A percentile compares a stretch with the other conserved stretches of the same genome.
phyloP scores from a whole-genome alignment of 2,888 invertebrate genomes.

The Trachelus stipa region DNA sequence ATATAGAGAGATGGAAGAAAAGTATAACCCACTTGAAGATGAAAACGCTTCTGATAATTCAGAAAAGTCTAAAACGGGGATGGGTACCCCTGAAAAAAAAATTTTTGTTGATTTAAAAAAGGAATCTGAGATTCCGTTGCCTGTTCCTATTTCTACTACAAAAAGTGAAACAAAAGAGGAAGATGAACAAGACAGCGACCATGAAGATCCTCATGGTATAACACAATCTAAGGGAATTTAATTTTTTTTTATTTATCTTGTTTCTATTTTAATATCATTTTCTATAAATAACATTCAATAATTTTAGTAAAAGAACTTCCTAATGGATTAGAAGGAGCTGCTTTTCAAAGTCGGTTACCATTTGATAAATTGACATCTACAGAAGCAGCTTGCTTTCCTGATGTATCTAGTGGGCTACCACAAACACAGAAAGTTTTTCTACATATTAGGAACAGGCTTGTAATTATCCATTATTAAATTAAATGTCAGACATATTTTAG shows the following conservation, averaged over 20 bases:
- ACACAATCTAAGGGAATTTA: not conserved
- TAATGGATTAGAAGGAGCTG: slow-evolving; percentile 87
- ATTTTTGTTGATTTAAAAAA: slow-evolving; percentile 67
- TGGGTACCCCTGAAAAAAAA: slow-evolving; percentile 62
- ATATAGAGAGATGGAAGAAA: slow-evolving; percentile 77
- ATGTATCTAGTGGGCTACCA: slow-evolving; percentile 85
- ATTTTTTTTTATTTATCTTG: slow-evolving; percentile 9
- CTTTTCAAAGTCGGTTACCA: slow-evolving; percentile 93
- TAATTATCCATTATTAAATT: slow-evolving; percentile 51
- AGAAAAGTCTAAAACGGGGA: slow-evolving; percentile 72
- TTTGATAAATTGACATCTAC: slow-evolving; percentile 94
- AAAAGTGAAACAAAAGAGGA: slow-evolving; percentile 65
- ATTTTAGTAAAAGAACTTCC: slow-evolving; percentile 58
- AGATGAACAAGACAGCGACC: slow-evolving; percentile 74
- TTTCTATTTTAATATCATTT: slow-evolving; percentile 5
- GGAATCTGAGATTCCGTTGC: slow-evolving; percentile 69
- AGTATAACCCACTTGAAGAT: slow-evolving; percentile 72
- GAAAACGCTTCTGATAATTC: slow-evolving; percentile 74
- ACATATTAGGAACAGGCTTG: slow-evolving; percentile 89
- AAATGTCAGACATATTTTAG: slow-evolving; percentile 2
- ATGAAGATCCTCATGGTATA: slow-evolving; percentile 73
- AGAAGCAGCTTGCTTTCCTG: slow-evolving; percentile 94
- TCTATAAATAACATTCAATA: slow-evolving; percentile 21
- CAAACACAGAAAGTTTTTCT: slow-evolving; percentile 89
- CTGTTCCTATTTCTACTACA: slow-evolving; percentile 68